Conservation (phyloP, 2,797 vertebrate genomes). For the Ficedula albicollis region DNA sequence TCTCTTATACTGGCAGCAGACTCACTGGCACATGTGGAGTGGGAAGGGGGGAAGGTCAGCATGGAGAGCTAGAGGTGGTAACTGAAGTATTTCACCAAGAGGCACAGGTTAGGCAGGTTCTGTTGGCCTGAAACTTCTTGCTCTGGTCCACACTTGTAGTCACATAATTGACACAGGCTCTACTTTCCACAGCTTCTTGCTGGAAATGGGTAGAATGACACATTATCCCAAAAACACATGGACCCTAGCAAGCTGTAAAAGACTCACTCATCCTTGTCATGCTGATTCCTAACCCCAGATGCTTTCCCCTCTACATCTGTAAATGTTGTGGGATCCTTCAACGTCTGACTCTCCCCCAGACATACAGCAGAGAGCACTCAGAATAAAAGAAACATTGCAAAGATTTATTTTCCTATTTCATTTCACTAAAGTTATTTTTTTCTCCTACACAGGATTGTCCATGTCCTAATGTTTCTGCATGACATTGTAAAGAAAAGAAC, state of each 20-base stretch:
- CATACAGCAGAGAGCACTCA: not conserved
- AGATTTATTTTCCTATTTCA: not conserved
- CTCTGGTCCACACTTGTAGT: not conserved
- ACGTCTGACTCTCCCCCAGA: not conserved
- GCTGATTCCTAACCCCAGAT: not conserved
- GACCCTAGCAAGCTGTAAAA: not conserved
- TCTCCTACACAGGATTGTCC: not conserved
- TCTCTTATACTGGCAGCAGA: not conserved
- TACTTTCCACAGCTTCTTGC: not conserved
- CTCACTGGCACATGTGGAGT: not conserved
- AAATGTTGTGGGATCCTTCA: not conserved
- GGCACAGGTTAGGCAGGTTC: not conserved
- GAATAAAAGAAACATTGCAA: not conserved
- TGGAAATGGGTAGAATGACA: not conserved
- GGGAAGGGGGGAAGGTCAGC: not conserved
- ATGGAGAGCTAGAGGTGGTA: not conserved
- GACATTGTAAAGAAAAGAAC: not conserved
- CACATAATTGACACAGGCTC: not conserved
- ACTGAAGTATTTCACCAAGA: not conserved
- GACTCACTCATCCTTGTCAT: not conserved
- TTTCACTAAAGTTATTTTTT: not conserved
- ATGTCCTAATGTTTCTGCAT: not conserved
- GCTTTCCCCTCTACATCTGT: not conserved
- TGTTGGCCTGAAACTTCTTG: not conserved
- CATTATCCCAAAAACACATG: fast-evolving